A percentile compares a stretch with the other conserved stretches of the same genome.
These are phyloP conservation scores for Pachydiplax longipennis DNA, from an alignment of 2,888 invertebrate species.

Conservation along the genomic window DNA sequence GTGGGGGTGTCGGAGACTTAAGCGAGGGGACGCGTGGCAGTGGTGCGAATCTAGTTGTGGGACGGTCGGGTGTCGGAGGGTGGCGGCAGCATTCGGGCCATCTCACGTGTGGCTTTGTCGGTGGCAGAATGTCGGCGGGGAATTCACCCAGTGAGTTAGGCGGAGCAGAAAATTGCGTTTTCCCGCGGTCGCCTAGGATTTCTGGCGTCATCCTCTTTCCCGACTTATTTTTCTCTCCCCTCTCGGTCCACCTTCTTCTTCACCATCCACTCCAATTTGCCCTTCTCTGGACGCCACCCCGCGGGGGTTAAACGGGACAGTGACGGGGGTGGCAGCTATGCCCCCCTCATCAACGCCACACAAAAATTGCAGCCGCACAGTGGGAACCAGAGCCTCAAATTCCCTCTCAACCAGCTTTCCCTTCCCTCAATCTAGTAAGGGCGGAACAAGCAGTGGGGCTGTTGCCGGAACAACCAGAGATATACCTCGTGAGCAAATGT, in stretches of 20 bases:
- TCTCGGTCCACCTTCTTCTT: neutral
- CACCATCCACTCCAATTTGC: slow-evolving; percentile 1
- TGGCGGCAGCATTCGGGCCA: neutral
- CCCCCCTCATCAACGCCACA: neutral
- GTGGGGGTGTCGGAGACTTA: slow-evolving; percentile 51
- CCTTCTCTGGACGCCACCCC: neutral
- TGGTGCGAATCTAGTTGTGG: slow-evolving; percentile 26
- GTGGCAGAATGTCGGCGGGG: slow-evolving; percentile 45
- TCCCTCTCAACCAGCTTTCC: slow-evolving; percentile 11
- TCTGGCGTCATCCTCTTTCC: slow-evolving; percentile 26
- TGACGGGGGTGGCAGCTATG: neutral
- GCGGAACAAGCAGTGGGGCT: slow-evolving; percentile 3
- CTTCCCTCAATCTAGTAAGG: neutral
- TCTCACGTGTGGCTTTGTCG: slow-evolving; percentile 45
- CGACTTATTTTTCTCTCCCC: neutral
- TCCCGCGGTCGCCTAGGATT: slow-evolving; percentile 36
- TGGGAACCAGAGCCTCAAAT: neutral
- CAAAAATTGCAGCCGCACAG: neutral
- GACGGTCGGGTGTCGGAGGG: neutral
- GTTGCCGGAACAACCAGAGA: slow-evolving; percentile 7
- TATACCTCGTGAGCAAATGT: slow-evolving; percentile 10
- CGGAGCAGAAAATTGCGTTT: slow-evolving; percentile 45
- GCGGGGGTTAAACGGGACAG: neutral
- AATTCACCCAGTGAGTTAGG: slow-evolving; percentile 42
- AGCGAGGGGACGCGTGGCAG: slow-evolving; percentile 68